These are phyloP conservation scores for Oryzias melastigma DNA, from an alignment of 2,113 vertebrate species.

Conservation along the genomic window DNA sequence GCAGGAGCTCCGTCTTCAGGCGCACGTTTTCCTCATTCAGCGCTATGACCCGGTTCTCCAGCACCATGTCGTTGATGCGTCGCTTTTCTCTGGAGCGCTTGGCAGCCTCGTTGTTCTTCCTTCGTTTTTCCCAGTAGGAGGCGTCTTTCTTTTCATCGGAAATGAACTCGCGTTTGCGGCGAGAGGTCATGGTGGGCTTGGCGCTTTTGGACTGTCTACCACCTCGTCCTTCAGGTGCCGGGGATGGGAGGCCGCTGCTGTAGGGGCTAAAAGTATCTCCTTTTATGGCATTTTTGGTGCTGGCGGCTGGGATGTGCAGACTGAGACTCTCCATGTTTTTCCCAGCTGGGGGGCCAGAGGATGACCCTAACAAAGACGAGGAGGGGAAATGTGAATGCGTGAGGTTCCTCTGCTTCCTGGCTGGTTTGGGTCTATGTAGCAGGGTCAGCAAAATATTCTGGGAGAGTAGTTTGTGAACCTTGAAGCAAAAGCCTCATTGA, in stretches of 20 bases:
- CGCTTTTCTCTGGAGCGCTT: constrained; percentile 84
- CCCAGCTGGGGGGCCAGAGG: constrained; percentile 54
- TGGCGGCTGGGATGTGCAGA: constrained; percentile 58
- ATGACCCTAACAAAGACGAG: constrained; percentile 49
- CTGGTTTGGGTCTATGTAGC: constrained; percentile 54
- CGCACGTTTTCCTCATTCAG: constrained; percentile 83
- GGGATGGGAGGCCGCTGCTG: constrained; percentile 55
- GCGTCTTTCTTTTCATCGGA: constrained; percentile 85
- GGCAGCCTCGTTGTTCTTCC: constrained; percentile 86
- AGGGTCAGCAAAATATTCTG: constrained; percentile 63
- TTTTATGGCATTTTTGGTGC: constrained; percentile 60
- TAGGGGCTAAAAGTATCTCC: constrained; percentile 57
- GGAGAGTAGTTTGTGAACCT: constrained; percentile 67
- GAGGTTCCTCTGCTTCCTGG: constrained; percentile 36
- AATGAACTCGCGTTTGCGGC: constrained; percentile 84
- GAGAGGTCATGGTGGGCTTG: constrained; percentile 66
- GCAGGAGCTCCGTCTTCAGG: constrained; percentile 81
- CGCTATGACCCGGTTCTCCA: constrained; percentile 81
- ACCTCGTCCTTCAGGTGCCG: constrained; percentile 41
- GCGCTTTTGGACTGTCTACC: constrained; percentile 66
- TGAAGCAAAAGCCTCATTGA: constrained; percentile 67
- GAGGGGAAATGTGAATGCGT: constrained; percentile 29
- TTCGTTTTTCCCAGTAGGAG: constrained; percentile 83
- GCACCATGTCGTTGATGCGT: constrained; percentile 82
- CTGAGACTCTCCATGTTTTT: constrained; percentile 76